Evolutionary conservation across 2,888 invertebrate species (phyloP), one percentile per base, ranked within the genome.

Genomic region (Beris morrisii): DNA sequence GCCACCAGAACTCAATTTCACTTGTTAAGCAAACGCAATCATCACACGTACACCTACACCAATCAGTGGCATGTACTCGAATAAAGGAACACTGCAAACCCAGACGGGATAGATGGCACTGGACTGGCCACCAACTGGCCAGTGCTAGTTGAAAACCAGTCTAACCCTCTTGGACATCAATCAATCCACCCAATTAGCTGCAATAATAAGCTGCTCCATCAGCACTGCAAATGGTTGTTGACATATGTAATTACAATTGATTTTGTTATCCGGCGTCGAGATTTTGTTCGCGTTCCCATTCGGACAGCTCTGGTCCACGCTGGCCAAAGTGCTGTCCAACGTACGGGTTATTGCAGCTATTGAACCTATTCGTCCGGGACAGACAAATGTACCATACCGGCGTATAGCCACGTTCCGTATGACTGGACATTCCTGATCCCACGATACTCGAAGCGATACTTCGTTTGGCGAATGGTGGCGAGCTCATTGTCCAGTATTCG

Each of bases 201-300:
- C 72, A 72, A 71, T 73, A 73, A 72, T 73, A 73, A 72, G 73
- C 71, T 72, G 64, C 69, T 70, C 67, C 64, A 64, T 66, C 52
- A 65, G 65, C 61, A 68, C 55, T 69, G 68, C 70, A 77, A 78
- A 76, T 77, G 76, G 74, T 78, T 78, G 78, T 78, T 78, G 78
- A 78, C 78, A 78, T 76, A 76, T 78, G 77, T 77, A 78, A 78
- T 78, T 78, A 78, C 78, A 78, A 78, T 78, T 78, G 77, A 78
- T 78, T 73, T 72, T 70, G 70, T 73, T 72, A 71, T 72, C 70
- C 71, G 70, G 57, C 66, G 48, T 59, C 15, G 59, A 66, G 52
- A 59, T 64, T 66, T 55, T 61, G 64, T 65, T 67, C 69, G 63
- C 64, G 56, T 57, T 67, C 66, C 59, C 69, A 67, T 64, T 9